Evolutionary conservation across 2,113 vertebrate species (phyloP).

Genomic region (Plestiodon gilberti): DNA sequence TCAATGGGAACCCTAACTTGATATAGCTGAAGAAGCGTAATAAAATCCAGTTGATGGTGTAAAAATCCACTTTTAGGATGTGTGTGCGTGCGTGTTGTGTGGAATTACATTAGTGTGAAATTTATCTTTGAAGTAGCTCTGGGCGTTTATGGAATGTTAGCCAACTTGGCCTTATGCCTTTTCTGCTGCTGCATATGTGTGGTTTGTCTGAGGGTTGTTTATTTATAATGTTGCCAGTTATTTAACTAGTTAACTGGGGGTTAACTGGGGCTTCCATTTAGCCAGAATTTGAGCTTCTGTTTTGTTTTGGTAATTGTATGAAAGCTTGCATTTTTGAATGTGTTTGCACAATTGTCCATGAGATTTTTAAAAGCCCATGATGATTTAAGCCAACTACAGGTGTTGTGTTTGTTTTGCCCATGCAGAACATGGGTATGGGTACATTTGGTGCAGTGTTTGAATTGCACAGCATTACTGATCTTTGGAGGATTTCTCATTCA

Average conservation of each 20-base stretch:
- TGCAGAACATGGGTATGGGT: background rate
- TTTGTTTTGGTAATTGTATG: background rate
- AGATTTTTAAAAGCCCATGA: background rate
- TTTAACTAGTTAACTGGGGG: background rate
- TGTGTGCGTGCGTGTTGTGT: too few species aligned
- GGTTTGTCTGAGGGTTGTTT: background rate
- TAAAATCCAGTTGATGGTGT: too few species aligned
- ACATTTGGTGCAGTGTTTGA: background rate
- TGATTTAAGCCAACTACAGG: background rate
- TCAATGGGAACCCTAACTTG: too few species aligned
- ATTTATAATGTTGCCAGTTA: background rate
- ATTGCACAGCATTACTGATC: background rate
- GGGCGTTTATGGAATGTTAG: background rate
- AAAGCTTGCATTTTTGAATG: background rate
- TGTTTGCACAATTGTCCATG: background rate
- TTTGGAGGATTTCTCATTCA: background rate
- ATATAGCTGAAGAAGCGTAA: too few species aligned
- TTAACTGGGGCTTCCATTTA: background rate
- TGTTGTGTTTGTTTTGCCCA: background rate
- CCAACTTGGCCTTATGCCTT: background rate
- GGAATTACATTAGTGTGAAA: too few species aligned
- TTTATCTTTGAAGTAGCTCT: background rate
- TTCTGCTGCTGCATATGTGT: background rate
- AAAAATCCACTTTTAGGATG: too few species aligned
- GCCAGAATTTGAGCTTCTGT: background rate